Percentiles rank a stretch among this genome's conserved stretches.
phyloP scores from a whole-genome alignment of 2,888 invertebrate genomes.

The Plebejus melissa region DNA sequence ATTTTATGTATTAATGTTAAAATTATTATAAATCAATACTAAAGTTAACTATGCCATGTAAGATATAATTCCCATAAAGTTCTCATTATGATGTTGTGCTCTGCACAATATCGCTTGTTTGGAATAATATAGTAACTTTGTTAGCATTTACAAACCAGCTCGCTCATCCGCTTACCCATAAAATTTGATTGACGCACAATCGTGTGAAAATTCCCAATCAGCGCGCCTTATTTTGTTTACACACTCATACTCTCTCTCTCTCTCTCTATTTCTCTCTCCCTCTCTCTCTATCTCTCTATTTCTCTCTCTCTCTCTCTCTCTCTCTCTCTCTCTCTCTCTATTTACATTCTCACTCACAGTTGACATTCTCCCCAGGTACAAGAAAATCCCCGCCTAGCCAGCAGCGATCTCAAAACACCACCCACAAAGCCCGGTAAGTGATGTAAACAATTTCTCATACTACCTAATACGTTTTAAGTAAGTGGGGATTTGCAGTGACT shows the following conservation, averaged over 20 bases:
- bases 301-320: too few species aligned
- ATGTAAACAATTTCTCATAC: conserved; percentile 17
- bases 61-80: background rate
- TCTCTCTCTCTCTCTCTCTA: background rate
- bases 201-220: conserved; percentile 1
- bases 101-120: background rate
- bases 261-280: too few species aligned
- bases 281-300: background rate
- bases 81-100: background rate
- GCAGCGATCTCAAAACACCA: conserved; percentile 71
- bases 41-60: too few species aligned
- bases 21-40: too few species aligned
- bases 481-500: background rate
- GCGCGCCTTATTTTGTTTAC: background rate
- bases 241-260: background rate
- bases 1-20: background rate
- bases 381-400: conserved; percentile 65
- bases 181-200: background rate
- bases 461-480: conserved; percentile 14
- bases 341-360: background rate
- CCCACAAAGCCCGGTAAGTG: conserved; percentile 71
- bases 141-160: background rate
- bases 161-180: background rate
- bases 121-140: background rate
- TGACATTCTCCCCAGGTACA: conserved; percentile 53